Base-by-base conservation (phyloP, 2,113 vertebrate genomes). In the Platycercus adscitus region DNA sequence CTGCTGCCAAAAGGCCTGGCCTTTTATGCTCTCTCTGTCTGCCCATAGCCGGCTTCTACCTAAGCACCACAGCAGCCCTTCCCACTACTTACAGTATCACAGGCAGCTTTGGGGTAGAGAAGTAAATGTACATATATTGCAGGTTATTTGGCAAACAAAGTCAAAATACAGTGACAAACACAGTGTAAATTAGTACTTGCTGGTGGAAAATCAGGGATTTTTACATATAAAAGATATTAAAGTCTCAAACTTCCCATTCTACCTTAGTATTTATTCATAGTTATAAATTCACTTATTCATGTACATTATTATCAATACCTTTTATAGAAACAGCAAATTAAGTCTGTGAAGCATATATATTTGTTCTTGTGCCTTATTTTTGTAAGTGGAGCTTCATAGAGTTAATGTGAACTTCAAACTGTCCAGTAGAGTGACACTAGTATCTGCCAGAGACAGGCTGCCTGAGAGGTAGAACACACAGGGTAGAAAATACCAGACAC, bases 391-490 rank as follows among this genome's bases (percentile, higher is more conserved):
- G 10, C 2, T 77, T 92, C 17, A 21, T 0, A 71, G 23, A 82
- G 63, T 28, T 31, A 29, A 33, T 26, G 50, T 73, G 15, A 39
- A 31, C 33, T 69, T 28, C 17, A 24, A 39, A 63, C 7, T 33
- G 56, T 31, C 26, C 18, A 43, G 17, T 13, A 60, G 46, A 39
- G 37, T 43, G 50, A 5, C 12, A 26, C 5, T 5, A 13, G 20
- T 50, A 52, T 66, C 9, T 2, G 2, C 2, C 33, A 7, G 0
- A 0, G 17, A 6, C 1, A 0, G 39, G 35, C 18, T 50, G 35
- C 77, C 49, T 0, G 0, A 6, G 33, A 13, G 50, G 6, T 6
- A 10, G 46, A 29, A 23, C 29, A 29, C 8, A 20, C 37, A 7
- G 9, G 10, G 28, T 7, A 44, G 11, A 20, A 29, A 78, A 61